Conservation (phyloP, 2,113 vertebrate genomes). For the Girardinichthys multiradiatus region DNA sequence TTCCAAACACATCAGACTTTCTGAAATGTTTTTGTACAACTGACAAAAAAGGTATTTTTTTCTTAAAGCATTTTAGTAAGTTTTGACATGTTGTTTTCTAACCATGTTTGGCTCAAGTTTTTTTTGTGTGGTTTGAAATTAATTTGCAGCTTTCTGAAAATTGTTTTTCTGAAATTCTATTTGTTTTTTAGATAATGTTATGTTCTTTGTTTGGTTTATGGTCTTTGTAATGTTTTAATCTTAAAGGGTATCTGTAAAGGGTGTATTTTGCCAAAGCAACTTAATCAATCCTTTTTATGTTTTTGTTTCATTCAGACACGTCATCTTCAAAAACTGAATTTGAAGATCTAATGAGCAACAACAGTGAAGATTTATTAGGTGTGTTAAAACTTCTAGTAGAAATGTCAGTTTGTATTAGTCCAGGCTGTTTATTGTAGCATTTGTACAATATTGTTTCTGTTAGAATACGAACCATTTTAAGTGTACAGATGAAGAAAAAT, state of each 20-base stretch:
- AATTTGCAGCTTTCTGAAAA: neutral
- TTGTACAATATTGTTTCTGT: neutral
- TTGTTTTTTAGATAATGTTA: neutral
- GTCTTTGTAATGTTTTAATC: neutral
- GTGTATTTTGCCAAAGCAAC: neutral
- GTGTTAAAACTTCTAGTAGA: neutral
- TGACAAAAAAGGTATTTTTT: neutral
- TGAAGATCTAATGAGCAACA: neutral
- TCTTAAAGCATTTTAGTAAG: neutral
- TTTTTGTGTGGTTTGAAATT: neutral
- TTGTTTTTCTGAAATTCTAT: neutral
- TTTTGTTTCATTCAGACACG: neutral
- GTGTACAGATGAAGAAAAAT: neutral
- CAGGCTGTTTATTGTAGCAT: neutral
- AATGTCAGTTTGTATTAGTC: neutral
- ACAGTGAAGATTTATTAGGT: slow-evolving; percentile 4
- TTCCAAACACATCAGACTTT: no score
- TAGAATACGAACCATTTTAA: no score
- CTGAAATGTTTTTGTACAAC: no score
- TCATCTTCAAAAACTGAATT: neutral
- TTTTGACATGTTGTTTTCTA: neutral
- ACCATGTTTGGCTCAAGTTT: neutral
- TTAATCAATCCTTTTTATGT: neutral
- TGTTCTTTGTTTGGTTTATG: neutral
- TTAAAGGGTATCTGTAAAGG: neutral